Evolutionary conservation across 2,797 vertebrate species (phyloP).

Genomic region (Acridotheres tristis): DNA sequence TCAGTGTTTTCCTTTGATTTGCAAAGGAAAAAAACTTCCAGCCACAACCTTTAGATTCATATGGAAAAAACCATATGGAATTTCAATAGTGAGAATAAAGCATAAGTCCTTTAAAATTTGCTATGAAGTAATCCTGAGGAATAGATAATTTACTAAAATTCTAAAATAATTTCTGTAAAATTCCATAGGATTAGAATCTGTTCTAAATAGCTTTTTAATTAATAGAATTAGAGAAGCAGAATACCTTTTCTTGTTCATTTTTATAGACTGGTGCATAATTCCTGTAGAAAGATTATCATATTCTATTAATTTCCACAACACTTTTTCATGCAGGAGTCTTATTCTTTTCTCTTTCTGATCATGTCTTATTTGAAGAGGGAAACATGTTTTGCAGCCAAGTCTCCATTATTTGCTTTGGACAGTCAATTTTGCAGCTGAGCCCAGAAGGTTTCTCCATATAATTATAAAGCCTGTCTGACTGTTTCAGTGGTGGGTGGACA

Average conservation of each 20-base stretch:
- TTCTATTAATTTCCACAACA: background rate
- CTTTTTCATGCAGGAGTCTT: slow-evolving; percentile 3
- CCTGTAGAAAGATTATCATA: background rate
- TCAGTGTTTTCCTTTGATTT: background rate
- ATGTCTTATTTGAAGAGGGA: slow-evolving; percentile 5
- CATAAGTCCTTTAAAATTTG: background rate
- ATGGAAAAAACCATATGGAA: background rate
- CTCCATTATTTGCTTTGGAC: slow-evolving; percentile 57
- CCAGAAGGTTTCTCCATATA: slow-evolving; percentile 45
- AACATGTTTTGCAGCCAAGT: background rate
- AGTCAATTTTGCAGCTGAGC: slow-evolving; percentile 37
- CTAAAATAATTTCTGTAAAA: background rate
- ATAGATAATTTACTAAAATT: background rate
- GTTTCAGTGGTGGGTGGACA: slow-evolving; percentile 33
- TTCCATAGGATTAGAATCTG: background rate
- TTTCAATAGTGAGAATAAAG: background rate
- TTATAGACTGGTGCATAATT: background rate
- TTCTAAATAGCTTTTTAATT: background rate
- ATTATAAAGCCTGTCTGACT: slow-evolving; percentile 42
- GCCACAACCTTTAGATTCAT: background rate
- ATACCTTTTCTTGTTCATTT: background rate
- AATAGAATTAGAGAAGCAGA: background rate
- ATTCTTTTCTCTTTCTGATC: slow-evolving; percentile 1
- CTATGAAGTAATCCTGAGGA: background rate
- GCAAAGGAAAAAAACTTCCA: background rate